These are phyloP conservation scores for Lasioglossum morio DNA, from an alignment of 2,888 invertebrate species.

Conservation along the genomic window DNA sequence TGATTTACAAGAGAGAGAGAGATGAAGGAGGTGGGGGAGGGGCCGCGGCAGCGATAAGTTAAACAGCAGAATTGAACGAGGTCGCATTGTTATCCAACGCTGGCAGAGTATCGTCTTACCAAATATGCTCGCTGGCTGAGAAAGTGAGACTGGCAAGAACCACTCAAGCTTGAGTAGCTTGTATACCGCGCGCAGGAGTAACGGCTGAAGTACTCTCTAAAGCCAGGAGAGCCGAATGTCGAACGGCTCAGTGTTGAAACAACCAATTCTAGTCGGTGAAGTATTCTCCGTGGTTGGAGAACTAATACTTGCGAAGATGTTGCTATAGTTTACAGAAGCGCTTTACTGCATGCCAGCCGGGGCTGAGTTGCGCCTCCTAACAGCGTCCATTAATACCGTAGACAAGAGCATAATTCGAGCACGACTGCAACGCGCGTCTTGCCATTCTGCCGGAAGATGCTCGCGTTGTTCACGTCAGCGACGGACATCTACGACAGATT, in stretches of 20 bases:
- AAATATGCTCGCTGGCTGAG: constrained; percentile 66
- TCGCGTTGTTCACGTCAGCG: constrained; percentile 3
- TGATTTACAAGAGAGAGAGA: constrained; percentile 15
- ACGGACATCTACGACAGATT: neutral
- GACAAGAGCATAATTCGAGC: constrained; percentile 62
- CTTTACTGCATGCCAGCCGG: constrained; percentile 32
- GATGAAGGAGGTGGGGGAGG: neutral
- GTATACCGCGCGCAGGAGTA: constrained; percentile 65
- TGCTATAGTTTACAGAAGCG: constrained; percentile 47
- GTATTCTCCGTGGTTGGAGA: constrained; percentile 68
- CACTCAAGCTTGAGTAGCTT: constrained; percentile 66
- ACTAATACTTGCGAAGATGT: constrained; percentile 66
- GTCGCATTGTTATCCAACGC: constrained; percentile 52
- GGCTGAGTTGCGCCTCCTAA: constrained; percentile 55
- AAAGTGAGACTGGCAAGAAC: constrained; percentile 69
- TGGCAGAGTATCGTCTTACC: constrained; percentile 63
- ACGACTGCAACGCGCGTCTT: constrained; percentile 3
- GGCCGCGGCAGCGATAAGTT: constrained; percentile 27
- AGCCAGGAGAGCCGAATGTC: constrained; percentile 64
- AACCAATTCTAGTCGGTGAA: constrained; percentile 70
- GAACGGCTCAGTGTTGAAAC: constrained; percentile 68
- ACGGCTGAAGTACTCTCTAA: constrained; percentile 66
- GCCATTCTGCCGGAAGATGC: constrained; percentile 48
- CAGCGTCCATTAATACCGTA: constrained; percentile 61
- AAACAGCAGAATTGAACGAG: constrained; percentile 38